These are phyloP conservation scores for Limnothrissa miodon DNA, from an alignment of 2,113 vertebrate genomes.

Conservation along the genomic window DNA sequence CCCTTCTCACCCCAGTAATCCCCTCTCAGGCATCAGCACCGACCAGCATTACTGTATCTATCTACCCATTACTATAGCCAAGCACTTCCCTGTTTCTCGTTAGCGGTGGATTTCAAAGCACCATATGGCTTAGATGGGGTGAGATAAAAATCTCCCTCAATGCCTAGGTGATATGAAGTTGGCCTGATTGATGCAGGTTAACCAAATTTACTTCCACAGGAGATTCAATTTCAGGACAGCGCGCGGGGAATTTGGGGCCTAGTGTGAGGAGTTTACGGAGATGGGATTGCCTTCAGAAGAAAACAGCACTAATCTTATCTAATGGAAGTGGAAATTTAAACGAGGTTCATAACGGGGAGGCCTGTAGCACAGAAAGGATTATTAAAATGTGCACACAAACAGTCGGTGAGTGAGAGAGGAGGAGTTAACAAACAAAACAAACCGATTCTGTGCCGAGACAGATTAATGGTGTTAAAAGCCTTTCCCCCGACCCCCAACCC, in stretches of 20 bases:
- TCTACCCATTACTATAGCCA: not conserved
- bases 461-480: not conserved
- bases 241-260: too few relatives aligned
- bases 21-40: not conserved
- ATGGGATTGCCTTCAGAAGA: not conserved
- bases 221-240: not conserved
- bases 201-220: not conserved
- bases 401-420: not conserved
- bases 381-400: not conserved
- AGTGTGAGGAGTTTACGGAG: not conserved
- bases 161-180: not conserved
- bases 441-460: not conserved
- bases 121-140: not conserved
- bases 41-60: not conserved
- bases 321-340: not conserved
- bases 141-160: not conserved
- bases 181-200: not conserved
- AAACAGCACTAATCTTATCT: not conserved
- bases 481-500: too few relatives aligned
- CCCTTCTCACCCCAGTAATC: too few relatives aligned
- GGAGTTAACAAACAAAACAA: too few relatives aligned
- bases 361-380: not conserved
- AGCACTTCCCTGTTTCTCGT: not conserved
- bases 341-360: not conserved
- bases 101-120: not conserved